Evolutionary conservation across 1,140 invertebrate genomes (phyloP).

Genomic region (Lethrus apterus): DNA sequence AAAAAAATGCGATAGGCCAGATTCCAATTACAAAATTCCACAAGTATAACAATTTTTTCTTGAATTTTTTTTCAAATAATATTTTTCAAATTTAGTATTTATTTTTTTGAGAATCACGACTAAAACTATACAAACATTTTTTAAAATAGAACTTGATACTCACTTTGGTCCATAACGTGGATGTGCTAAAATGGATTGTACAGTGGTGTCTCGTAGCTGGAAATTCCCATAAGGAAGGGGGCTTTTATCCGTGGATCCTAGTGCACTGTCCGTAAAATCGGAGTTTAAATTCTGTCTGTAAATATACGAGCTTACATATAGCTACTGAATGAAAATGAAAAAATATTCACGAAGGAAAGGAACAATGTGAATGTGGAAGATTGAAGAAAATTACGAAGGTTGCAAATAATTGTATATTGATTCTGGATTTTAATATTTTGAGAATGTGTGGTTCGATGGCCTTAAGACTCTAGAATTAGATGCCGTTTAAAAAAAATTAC

Average conservation of each 20-base stretch:
- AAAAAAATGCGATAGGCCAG: no score
- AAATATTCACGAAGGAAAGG: neutral
- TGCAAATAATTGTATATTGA: no score
- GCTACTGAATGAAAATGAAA: constrained; percentile 1
- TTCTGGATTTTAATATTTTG: no score
- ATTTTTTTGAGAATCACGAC: neutral
- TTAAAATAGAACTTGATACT: constrained; percentile 33
- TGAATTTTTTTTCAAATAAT: no score
- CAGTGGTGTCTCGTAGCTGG: constrained; percentile 83
- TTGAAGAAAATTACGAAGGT: no score
- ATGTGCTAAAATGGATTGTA: constrained; percentile 88
- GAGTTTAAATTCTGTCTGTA: constrained; percentile 89
- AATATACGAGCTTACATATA: no score
- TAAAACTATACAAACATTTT: neutral
- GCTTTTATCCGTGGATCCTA: constrained; percentile 83
- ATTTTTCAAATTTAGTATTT: no score
- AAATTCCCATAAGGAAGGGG: constrained; percentile 89
- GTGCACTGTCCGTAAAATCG: constrained; percentile 87
- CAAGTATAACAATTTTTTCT: no score
- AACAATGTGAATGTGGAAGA: no score
- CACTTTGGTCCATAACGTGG: constrained; percentile 80
- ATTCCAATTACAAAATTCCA: no score
- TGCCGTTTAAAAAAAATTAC: constrained; percentile 45
- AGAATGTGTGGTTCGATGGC: no score
- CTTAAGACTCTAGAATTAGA: no score